These are phyloP conservation scores for Hystrix cristata DNA, from an alignment of 2,113 vertebrate species.

Conservation along the genomic window DNA sequence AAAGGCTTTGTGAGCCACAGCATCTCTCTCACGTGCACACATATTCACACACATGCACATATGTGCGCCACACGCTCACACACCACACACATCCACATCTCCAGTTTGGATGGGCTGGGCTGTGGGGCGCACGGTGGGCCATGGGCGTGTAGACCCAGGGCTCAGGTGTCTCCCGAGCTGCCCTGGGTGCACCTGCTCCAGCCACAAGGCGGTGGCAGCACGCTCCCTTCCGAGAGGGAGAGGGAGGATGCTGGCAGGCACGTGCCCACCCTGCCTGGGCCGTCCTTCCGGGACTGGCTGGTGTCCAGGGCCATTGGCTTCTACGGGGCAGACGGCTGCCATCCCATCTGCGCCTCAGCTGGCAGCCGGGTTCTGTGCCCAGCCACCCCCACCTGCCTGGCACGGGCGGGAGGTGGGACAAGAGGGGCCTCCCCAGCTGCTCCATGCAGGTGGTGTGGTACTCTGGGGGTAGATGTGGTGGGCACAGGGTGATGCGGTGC, in stretches of 20 bases:
- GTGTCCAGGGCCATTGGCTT: background rate
- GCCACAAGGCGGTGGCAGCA: background rate
- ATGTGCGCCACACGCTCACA: background rate
- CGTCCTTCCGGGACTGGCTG: background rate
- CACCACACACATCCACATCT: background rate
- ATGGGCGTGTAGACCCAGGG: background rate
- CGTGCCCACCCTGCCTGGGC: background rate
- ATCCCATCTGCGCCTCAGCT: background rate
- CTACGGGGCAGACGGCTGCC: background rate
- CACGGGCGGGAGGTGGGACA: accelerated
- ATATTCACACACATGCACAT: background rate
- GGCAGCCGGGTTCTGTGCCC: constrained; percentile 32
- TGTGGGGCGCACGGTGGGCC: too few relatives aligned
- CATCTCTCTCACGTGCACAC: accelerated
- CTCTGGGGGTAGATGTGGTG: background rate
- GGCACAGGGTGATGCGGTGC: accelerated
- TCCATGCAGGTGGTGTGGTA: background rate
- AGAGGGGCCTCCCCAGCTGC: background rate
- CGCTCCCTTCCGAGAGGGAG: too few relatives aligned
- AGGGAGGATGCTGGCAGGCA: background rate
- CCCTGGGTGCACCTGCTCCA: accelerated
- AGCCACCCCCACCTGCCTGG: background rate
- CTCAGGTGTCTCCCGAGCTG: background rate
- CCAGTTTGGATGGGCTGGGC: background rate
- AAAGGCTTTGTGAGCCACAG: background rate